A percentile compares a stretch with the other conserved stretches of the same genome.
Evolutionary conservation across 2,888 invertebrate species (phyloP).

Genomic region (Lingula anatina): DNA sequence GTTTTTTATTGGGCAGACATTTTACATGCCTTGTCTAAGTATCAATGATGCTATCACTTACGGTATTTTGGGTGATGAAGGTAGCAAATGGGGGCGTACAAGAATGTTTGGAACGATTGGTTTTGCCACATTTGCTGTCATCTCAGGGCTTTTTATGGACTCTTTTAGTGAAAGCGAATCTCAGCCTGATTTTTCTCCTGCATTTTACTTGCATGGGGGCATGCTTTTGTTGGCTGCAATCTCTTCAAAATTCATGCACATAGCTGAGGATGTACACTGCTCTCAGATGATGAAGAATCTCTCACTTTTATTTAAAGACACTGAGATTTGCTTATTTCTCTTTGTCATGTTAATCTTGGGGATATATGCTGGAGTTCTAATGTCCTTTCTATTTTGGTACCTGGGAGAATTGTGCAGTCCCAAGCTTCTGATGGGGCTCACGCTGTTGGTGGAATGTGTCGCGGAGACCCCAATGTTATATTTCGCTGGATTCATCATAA

Average conservation of each 20-base stretch:
- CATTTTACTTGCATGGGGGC: constrained; percentile 54
- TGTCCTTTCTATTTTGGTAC: constrained; percentile 81
- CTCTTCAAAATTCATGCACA: constrained; percentile 56
- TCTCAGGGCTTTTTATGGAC: constrained; percentile 39
- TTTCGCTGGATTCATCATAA: constrained; percentile 76
- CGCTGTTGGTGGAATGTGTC: constrained; percentile 28
- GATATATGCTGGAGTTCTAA: constrained; percentile 84
- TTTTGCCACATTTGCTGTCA: constrained; percentile 60
- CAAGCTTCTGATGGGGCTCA: constrained; percentile 34
- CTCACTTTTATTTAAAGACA: constrained; percentile 70
- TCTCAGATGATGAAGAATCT: constrained; percentile 65
- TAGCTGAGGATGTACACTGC: constrained; percentile 23
- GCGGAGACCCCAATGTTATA: constrained; percentile 57
- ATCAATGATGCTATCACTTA: constrained; percentile 85
- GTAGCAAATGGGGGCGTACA: constrained; percentile 78
- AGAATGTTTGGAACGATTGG: constrained; percentile 83
- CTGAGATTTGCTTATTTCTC: constrained; percentile 75
- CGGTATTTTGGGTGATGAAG: constrained; percentile 76
- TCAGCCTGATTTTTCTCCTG: constrained; percentile 21
- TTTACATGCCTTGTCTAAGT: constrained; percentile 78
- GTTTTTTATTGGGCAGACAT: constrained; percentile 74
- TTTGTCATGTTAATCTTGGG: constrained; percentile 76
- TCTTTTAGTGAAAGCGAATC: constrained; percentile 8
- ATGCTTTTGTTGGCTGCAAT: constrained; percentile 68
- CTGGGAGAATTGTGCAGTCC: constrained; percentile 54